phyloP scores from a whole-genome alignment of 2,113 vertebrate species.

The Regulus satrapa region DNA sequence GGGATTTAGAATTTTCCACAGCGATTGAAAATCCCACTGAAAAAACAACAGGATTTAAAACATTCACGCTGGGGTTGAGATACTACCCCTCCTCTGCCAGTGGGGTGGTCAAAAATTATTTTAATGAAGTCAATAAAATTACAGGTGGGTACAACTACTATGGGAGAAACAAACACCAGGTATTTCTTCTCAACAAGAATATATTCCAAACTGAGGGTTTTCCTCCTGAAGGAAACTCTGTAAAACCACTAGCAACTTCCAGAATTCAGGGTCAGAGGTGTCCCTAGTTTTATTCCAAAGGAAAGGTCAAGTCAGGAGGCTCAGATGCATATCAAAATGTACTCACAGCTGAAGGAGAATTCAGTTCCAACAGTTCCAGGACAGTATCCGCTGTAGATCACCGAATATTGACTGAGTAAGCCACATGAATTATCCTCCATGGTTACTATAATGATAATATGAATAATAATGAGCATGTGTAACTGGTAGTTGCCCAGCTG shows the following conservation, averaged over 20 bases:
- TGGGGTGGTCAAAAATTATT: neutral
- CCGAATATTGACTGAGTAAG: neutral
- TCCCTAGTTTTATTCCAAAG: neutral
- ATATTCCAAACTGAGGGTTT: neutral
- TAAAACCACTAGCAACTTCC: neutral
- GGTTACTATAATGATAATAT: constrained; percentile 36
- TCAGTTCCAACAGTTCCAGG: neutral
- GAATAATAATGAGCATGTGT: constrained; percentile 63
- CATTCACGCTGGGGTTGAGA: neutral
- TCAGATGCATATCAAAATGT: neutral
- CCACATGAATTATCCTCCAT: neutral
- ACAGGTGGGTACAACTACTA: neutral
- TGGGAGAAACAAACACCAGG: neutral
- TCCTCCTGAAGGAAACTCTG: neutral
- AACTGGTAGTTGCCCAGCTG: constrained; percentile 70
- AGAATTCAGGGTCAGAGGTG: neutral
- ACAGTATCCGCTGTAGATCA: neutral
- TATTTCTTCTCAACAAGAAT: neutral
- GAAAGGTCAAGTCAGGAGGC: neutral
- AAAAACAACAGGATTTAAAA: neutral
- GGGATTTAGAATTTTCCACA: neutral
- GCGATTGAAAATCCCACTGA: neutral
- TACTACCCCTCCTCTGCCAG: neutral
- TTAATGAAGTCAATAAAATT: neutral
- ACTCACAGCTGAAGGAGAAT: neutral